Evolutionary conservation across 2,888 invertebrate genomes (phyloP).

Genomic region (Noctua fimbriata): DNA sequence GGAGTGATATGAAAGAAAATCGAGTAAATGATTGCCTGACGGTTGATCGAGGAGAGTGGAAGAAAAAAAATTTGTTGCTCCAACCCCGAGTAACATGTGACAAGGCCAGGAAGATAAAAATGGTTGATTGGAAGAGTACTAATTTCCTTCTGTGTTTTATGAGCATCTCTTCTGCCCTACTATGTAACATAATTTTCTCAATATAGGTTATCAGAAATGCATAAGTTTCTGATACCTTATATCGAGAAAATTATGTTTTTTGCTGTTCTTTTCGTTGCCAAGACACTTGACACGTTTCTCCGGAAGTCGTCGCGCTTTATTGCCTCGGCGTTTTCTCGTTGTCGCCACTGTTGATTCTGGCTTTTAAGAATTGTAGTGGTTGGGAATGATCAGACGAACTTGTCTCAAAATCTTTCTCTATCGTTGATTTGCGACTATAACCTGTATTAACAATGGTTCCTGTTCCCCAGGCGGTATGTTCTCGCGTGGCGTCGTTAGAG

Average conservation of each 20-base stretch:
- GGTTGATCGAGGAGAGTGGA: too few relatives aligned
- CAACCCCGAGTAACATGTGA: too few relatives aligned
- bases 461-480: constrained; percentile 91
- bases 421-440: background rate
- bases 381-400: background rate
- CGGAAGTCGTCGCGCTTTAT: background rate
- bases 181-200: background rate
- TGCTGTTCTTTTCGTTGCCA: background rate
- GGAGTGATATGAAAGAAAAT: too few relatives aligned
- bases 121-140: too few relatives aligned
- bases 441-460: background rate
- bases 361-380: background rate
- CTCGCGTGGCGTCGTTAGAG: constrained; percentile 94
- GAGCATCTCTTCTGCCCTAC: background rate
- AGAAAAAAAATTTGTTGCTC: too few relatives aligned
- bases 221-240: background rate
- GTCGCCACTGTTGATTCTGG: background rate
- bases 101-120: too few relatives aligned
- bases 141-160: background rate
- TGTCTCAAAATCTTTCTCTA: background rate
- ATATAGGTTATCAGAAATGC: too few relatives aligned
- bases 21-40: too few relatives aligned
- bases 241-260: background rate
- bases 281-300: background rate
- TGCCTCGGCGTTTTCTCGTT: background rate